phyloP scores from a whole-genome alignment of 2,888 invertebrate species.

The Lottia gigantea region DNA sequence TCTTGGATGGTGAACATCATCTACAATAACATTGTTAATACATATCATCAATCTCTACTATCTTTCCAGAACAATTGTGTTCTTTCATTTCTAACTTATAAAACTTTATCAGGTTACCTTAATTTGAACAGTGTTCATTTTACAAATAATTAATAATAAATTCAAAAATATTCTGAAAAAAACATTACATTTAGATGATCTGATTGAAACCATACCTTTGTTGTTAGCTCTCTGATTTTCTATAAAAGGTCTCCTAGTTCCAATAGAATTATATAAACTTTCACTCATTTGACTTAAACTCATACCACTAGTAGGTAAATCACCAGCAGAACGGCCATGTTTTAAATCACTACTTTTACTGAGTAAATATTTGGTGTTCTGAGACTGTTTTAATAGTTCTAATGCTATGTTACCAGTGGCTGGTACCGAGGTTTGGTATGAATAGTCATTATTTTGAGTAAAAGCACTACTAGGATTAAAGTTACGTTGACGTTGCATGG shows the following conservation, averaged over 20 bases:
- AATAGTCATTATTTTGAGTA: slow-evolving; percentile 26
- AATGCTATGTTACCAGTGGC: slow-evolving; percentile 56
- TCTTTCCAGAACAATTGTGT: neutral
- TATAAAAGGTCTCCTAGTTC: slow-evolving; percentile 31
- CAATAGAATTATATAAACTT: slow-evolving; percentile 49
- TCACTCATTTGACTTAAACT: slow-evolving; percentile 53
- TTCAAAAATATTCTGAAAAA: no score
- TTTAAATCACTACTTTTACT: slow-evolving; percentile 40
- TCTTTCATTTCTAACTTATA: neutral
- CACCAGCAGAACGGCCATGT: slow-evolving; percentile 27
- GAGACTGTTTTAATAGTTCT: slow-evolving; percentile 59
- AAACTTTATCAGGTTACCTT: no score
- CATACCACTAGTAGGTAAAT: slow-evolving; percentile 27
- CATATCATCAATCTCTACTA: neutral
- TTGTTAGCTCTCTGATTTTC: slow-evolving; percentile 11
- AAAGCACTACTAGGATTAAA: slow-evolving; percentile 20
- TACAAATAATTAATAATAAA: no score
- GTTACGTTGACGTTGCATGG: slow-evolving; percentile 20
- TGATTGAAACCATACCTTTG: slow-evolving; percentile 18
- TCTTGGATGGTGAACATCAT: slow-evolving; percentile 21
- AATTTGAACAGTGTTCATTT: no score
- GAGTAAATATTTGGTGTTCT: slow-evolving; percentile 59
- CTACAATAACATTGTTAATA: slow-evolving; percentile 16
- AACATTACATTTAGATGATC: no score
- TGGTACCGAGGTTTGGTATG: slow-evolving; percentile 38